phyloP scores from a whole-genome alignment of 2,888 invertebrate genomes.

The Orchestes rusci region DNA sequence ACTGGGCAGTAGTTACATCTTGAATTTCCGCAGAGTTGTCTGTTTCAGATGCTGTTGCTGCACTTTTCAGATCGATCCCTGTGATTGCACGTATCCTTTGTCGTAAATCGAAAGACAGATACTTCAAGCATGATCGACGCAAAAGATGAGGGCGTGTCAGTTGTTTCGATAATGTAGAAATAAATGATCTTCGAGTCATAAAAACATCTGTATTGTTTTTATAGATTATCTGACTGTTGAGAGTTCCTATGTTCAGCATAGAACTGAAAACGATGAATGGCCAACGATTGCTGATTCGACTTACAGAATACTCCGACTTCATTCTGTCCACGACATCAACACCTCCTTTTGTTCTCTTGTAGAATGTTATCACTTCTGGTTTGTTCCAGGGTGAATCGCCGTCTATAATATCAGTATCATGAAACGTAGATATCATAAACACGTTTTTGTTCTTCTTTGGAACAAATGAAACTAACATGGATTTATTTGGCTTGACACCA shows the following conservation, averaged over 20 bases:
- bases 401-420: slow-evolving; percentile 11
- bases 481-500: background rate
- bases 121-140: background rate
- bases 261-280: slow-evolving; percentile 6
- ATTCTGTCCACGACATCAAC: slow-evolving; percentile 15
- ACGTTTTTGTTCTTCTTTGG: slow-evolving; percentile 14
- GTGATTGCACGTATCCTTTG: too few species aligned
- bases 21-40: too few species aligned
- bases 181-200: background rate
- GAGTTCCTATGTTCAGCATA: background rate
- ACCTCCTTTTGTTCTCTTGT: slow-evolving; percentile 19
- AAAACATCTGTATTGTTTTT: background rate
- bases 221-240: slow-evolving; percentile 6
- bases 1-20: too few species aligned
- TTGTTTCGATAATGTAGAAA: slow-evolving; percentile 2
- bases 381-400: slow-evolving; percentile 2
- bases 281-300: slow-evolving; percentile 10
- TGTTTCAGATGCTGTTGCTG: too few species aligned
- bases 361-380: slow-evolving; percentile 18
- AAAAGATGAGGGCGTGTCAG: slow-evolving; percentile 4
- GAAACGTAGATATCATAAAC: slow-evolving; percentile 13
- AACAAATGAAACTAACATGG: slow-evolving; percentile 8
- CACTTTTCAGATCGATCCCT: too few species aligned
- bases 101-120: slow-evolving; percentile 2
- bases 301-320: slow-evolving; percentile 13